These are phyloP conservation scores for Aurelia aurita DNA, from an alignment of 30 jellyfish, hydroid and myxozoan species.

Conservation along the genomic window DNA sequence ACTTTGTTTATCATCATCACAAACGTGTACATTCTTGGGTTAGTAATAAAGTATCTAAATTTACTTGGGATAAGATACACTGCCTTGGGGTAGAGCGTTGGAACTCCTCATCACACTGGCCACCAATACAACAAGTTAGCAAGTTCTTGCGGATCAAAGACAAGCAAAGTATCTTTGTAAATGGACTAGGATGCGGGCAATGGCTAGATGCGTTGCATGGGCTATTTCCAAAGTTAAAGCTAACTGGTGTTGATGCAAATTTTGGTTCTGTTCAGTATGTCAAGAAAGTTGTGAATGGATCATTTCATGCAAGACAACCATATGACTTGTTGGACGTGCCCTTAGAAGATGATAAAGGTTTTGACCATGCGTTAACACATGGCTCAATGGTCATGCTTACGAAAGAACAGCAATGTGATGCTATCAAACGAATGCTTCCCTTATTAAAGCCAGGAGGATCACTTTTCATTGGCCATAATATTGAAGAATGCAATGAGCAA, in stretches of 20 bases:
- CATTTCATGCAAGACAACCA: conserved; percentile 77
- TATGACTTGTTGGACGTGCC: conserved; percentile 68
- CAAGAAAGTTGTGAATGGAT: conserved; percentile 68
- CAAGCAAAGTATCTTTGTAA: conserved; percentile 83
- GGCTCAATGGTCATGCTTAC: conserved; percentile 52
- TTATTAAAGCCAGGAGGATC: conserved; percentile 98
- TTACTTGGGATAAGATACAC: conserved; percentile 55
- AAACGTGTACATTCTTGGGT: conserved; percentile 55
- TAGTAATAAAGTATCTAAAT: conserved; percentile 39
- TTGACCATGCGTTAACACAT: conserved; percentile 91
- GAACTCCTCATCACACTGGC: conserved; percentile 87
- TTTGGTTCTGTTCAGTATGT: conserved; percentile 79
- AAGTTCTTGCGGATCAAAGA: conserved; percentile 68
- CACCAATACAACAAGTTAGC: conserved; percentile 84
- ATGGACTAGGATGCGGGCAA: conserved; percentile 93
- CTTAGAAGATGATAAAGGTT: conserved; percentile 44
- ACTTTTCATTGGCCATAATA: conserved; percentile 81
- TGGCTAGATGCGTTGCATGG: conserved; percentile 84
- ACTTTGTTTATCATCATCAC: conserved; percentile 16
- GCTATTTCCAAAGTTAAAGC: conserved; percentile 56
- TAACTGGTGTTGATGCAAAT: conserved; percentile 84
- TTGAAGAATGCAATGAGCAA: conserved; percentile 69
- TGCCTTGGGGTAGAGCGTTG: conserved; percentile 71
- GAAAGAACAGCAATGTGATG: conserved; percentile 76
- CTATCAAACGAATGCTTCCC: conserved; percentile 86